A percentile compares a stretch with the other conserved stretches of the same genome.
phyloP scores from a whole-genome alignment of 2,888 invertebrate species.

The Troides aeacus region DNA sequence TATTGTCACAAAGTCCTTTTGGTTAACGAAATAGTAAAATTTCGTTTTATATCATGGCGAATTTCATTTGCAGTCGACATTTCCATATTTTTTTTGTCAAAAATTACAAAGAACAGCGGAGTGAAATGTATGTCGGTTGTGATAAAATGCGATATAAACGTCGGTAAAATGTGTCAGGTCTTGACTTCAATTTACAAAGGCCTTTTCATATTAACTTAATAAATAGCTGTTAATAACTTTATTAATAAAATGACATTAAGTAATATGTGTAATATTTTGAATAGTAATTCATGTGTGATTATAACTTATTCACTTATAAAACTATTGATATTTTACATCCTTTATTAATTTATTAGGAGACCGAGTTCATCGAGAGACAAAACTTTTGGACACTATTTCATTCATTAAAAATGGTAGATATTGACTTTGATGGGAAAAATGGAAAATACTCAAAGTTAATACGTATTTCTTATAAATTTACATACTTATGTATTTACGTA shows the following conservation, averaged over 20 bases:
- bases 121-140: not conserved
- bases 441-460: no score
- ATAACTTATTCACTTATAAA: no score
- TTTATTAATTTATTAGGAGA: no score
- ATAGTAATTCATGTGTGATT: no score
- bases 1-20: constrained; percentile 22
- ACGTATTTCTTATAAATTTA: no score
- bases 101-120: constrained; percentile 9
- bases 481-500: no score
- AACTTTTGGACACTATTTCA: no score
- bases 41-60: constrained; percentile 16
- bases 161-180: constrained; percentile 4
- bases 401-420: no score
- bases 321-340: no score
- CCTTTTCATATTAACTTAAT: not conserved
- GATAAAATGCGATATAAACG: constrained; percentile 15
- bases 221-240: not conserved
- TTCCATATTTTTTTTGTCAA: constrained; percentile 26
- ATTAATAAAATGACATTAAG: not conserved
- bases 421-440: no score
- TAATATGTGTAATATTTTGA: no score
- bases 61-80: constrained; percentile 22
- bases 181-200: constrained; percentile 11
- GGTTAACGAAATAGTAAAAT: constrained; percentile 21
- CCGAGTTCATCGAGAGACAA: no score